phyloP scores from a whole-genome alignment of 2,888 invertebrate genomes.

The Melanostoma scalare region DNA sequence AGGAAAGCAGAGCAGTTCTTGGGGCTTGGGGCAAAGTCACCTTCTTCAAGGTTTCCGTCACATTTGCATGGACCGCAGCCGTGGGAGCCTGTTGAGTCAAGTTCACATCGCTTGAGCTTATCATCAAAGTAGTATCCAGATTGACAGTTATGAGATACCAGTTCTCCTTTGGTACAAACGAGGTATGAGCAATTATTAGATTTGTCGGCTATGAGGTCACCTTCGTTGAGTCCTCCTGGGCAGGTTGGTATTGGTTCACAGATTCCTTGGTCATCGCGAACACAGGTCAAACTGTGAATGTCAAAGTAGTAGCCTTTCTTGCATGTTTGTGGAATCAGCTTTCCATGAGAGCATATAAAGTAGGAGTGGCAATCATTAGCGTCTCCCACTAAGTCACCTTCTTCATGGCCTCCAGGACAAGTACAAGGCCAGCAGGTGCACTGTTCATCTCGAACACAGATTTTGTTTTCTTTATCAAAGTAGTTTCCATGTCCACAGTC shows the following conservation, averaged over 20 bases:
- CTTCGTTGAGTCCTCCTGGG: not conserved
- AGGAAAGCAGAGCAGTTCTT: no score
- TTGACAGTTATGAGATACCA: no score
- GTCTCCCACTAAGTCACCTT: constrained; percentile 33
- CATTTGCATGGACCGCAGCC: no score
- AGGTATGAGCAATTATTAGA: no score
- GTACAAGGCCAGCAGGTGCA: constrained; percentile 47
- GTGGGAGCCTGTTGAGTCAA: no score
- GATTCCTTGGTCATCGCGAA: constrained; percentile 15
- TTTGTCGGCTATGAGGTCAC: not conserved
- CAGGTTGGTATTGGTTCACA: constrained; percentile 56
- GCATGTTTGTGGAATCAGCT: constrained; percentile 31
- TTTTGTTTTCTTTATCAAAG: constrained; percentile 65
- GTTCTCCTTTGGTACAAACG: no score
- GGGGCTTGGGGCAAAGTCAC: no score
- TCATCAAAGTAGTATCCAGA: no score
- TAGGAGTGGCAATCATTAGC: constrained; percentile 5
- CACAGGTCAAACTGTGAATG: not conserved
- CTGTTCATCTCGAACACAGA: constrained; percentile 65
- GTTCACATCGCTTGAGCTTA: no score
- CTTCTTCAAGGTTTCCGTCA: no score
- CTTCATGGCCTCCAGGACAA: constrained; percentile 44
- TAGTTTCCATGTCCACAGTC: constrained; percentile 73
- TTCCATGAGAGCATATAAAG: constrained; percentile 31
- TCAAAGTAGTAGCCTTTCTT: constrained; percentile 48